Conservation (phyloP, 1,140 invertebrate species). For the Homalodisca vitripennis region DNA sequence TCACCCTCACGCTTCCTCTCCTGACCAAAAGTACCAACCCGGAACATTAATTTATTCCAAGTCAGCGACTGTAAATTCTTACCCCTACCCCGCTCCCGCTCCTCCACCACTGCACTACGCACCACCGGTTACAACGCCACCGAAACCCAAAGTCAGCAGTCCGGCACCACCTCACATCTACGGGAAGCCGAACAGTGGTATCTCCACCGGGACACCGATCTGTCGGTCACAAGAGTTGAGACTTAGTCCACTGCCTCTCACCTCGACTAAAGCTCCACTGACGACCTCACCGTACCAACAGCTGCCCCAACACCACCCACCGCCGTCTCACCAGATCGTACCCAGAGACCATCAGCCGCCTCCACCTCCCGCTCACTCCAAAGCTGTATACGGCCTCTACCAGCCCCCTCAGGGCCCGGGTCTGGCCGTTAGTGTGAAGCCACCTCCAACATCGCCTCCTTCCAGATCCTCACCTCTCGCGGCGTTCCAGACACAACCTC, state of each 20-base stretch:
- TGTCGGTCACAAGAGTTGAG: constrained; percentile 53
- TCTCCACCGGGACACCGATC: constrained; percentile 60
- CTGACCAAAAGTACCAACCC: constrained; percentile 33
- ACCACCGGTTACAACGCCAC: constrained; percentile 44
- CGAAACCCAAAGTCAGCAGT: constrained; percentile 73
- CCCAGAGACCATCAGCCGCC: constrained; percentile 40
- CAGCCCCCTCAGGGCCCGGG: constrained; percentile 41
- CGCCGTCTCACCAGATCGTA: constrained; percentile 48
- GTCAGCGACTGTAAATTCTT: constrained; percentile 42
- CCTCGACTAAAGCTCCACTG: constrained; percentile 61
- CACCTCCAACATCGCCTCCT: constrained; percentile 50
- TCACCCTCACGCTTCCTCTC: constrained; percentile 37
- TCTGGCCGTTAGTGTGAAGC: constrained; percentile 46
- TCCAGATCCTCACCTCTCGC: constrained; percentile 52
- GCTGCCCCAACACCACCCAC: constrained; percentile 58
- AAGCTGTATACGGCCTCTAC: constrained; percentile 38
- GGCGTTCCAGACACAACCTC: constrained; percentile 64
- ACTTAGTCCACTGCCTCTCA: constrained; percentile 57
- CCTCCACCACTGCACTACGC: constrained; percentile 44
- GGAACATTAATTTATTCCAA: constrained; percentile 38
- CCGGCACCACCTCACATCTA: constrained; percentile 77
- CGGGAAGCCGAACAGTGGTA: constrained; percentile 64
- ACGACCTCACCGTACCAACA: constrained; percentile 65
- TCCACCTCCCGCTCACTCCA: constrained; percentile 57
- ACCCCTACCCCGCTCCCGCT: constrained; percentile 40